A percentile compares a stretch with the other conserved stretches of the same genome.
Conservation (phyloP, 2,113 vertebrate species). For the Xiphophorus hellerii region DNA sequence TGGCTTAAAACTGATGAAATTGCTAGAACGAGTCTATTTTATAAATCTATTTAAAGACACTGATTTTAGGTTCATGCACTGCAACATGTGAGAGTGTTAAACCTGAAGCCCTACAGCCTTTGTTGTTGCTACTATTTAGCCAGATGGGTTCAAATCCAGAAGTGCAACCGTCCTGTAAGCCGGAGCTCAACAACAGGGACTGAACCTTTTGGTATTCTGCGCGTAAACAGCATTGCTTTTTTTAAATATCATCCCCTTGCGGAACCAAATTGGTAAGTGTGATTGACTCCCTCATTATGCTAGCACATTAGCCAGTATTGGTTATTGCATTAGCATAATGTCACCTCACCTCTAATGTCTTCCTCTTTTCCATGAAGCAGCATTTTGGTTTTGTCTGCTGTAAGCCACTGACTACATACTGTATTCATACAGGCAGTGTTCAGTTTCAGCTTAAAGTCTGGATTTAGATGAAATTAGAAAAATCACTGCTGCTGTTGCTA, state of each 20-base stretch:
- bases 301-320: not conserved
- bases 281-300: not conserved
- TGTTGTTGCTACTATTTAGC: too few relatives aligned
- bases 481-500: not conserved
- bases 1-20: too few relatives aligned
- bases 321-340: not conserved
- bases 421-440: not conserved
- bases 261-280: not conserved
- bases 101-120: too few relatives aligned
- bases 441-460: not conserved
- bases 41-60: too few relatives aligned
- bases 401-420: not conserved
- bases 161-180: not conserved
- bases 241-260: not conserved
- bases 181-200: not conserved
- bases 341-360: not conserved
- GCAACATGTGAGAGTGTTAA: too few relatives aligned
- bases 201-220: not conserved
- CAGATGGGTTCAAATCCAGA: not conserved
- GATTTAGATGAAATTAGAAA: not conserved
- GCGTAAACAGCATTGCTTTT: not conserved
- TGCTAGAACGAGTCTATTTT: too few relatives aligned
- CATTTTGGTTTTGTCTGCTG: not conserved
- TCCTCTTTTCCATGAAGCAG: not conserved
- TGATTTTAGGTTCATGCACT: too few relatives aligned